phyloP scores from a whole-genome alignment of 2,888 invertebrate genomes.

The Choreutis nemorana region DNA sequence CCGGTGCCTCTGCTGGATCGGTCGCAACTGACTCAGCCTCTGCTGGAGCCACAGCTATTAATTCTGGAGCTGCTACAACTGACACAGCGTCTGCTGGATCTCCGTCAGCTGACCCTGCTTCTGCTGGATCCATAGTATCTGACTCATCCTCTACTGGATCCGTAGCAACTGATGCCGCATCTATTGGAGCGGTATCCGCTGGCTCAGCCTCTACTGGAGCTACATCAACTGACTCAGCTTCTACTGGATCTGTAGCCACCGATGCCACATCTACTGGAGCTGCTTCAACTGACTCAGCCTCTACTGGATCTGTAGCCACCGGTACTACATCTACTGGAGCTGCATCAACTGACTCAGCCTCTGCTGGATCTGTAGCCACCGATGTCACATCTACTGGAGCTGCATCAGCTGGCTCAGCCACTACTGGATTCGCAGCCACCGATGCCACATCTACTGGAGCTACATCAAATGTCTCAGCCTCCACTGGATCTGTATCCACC shows the following conservation, averaged over 20 bases:
- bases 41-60: not conserved
- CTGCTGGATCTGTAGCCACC: not conserved
- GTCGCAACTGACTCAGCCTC: not conserved
- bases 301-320: not conserved
- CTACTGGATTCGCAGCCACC: not conserved
- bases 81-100: not conserved
- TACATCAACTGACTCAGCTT: too few relatives aligned
- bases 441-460: not conserved
- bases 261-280: not conserved
- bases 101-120: conserved; percentile 1
- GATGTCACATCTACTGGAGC: not conserved
- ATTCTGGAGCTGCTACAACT: conserved; percentile 1
- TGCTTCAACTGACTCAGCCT: not conserved
- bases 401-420: not conserved
- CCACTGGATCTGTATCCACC: not conserved
- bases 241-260: conserved; percentile 1
- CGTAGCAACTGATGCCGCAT: conserved; percentile 2
- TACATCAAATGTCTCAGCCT: not conserved
- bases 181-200: not conserved
- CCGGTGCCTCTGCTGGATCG: not conserved
- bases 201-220: too few relatives aligned
- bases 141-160: not conserved
- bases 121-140: not conserved
- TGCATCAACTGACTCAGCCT: not conserved
- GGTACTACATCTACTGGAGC: not conserved